phyloP scores from a whole-genome alignment of 2,113 vertebrate species.

The Melanostigma gelatinosum region DNA sequence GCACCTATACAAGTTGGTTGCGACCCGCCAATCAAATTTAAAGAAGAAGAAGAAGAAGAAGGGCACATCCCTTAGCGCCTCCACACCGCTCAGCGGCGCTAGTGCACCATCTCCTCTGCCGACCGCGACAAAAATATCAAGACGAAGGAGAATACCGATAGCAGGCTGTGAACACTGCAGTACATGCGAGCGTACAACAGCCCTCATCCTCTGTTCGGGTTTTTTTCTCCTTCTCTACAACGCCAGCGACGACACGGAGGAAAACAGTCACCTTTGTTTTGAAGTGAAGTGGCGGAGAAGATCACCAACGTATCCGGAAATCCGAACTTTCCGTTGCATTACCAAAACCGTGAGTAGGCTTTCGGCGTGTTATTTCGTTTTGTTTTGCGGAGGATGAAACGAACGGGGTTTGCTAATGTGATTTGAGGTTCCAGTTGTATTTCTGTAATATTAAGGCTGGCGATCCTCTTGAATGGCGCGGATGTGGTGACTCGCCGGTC shows the following conservation, averaged over 20 bases:
- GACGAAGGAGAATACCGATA: slow-evolving; percentile 67
- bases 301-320: not conserved
- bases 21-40: no score
- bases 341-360: slow-evolving; percentile 72
- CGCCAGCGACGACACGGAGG: slow-evolving; percentile 59
- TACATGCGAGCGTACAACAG: slow-evolving; percentile 59
- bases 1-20: no score
- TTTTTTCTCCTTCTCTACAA: slow-evolving; percentile 31
- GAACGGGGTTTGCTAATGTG: slow-evolving; percentile 46
- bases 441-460: slow-evolving; percentile 72
- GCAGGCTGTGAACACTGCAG: slow-evolving; percentile 68
- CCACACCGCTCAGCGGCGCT: slow-evolving; percentile 57
- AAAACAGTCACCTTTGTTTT: slow-evolving; percentile 41
- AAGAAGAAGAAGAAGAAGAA: no score
- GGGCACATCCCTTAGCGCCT: not conserved
- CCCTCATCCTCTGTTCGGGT: slow-evolving; percentile 13
- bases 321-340: not conserved
- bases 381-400: slow-evolving; percentile 63
- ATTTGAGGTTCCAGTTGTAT: slow-evolving; percentile 71
- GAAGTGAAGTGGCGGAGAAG: slow-evolving; percentile 39
- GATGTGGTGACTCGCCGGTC: slow-evolving; percentile 6
- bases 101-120: not conserved
- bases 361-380: slow-evolving; percentile 33
- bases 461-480: slow-evolving; percentile 40
- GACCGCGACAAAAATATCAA: accelerated